Conservation (phyloP, 2,797 vertebrate genomes). For the Tenualosa thibaudeaui region DNA sequence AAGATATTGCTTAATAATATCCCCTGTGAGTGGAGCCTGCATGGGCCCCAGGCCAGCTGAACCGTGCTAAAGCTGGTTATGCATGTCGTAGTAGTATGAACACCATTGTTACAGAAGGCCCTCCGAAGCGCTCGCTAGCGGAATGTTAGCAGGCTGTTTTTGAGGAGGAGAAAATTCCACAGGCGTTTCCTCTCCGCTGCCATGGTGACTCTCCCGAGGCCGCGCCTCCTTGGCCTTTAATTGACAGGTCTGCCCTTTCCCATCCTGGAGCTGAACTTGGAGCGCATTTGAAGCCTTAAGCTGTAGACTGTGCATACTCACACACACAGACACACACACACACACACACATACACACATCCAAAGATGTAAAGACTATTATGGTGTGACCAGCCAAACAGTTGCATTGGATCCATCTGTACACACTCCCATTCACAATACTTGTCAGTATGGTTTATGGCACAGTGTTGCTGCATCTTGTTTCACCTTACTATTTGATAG, state of each 20-base stretch:
- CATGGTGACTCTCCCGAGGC: constrained; percentile 40
- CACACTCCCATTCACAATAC: neutral
- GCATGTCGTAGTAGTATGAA: neutral
- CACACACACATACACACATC: neutral
- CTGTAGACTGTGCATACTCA: neutral
- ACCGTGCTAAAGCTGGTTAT: neutral
- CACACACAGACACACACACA: neutral
- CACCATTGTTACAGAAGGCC: neutral
- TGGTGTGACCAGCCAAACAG: neutral
- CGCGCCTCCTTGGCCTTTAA: constrained; percentile 43
- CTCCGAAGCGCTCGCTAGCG: neutral
- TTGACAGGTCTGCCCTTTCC: constrained; percentile 50
- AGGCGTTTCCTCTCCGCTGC: constrained; percentile 30
- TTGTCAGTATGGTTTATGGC: neutral
- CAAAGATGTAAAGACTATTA: neutral
- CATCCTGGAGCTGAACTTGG: neutral
- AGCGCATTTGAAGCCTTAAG: neutral
- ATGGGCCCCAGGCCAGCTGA: neutral
- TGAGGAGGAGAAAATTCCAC: constrained; percentile 6
- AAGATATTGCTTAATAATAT: neutral
- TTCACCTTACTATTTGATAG: no score
- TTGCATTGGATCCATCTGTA: neutral
- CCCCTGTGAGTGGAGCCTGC: neutral
- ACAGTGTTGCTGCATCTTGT: neutral
- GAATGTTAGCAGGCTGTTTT: neutral